phyloP scores from a whole-genome alignment of 2,888 invertebrate species.

The Euplagia quadripunctaria region DNA sequence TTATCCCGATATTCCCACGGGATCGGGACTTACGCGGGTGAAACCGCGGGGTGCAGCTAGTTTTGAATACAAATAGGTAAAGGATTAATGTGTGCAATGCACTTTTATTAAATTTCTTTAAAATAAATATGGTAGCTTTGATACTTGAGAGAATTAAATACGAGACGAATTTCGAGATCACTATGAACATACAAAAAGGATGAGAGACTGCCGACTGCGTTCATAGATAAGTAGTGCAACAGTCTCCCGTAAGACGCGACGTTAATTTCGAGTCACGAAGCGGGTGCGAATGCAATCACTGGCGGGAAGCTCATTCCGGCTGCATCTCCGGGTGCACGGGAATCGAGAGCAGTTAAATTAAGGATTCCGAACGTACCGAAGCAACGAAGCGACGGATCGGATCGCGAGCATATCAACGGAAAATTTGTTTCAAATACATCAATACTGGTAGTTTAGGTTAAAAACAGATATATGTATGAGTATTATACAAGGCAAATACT shows the following conservation, averaged over 20 bases:
- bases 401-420: slow-evolving; percentile 49
- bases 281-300: slow-evolving; percentile 81
- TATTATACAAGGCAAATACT: no score
- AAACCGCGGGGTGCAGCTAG: no score
- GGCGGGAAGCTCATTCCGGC: slow-evolving; percentile 81
- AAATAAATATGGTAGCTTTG: no score
- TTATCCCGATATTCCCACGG: no score
- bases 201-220: slow-evolving; percentile 22
- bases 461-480: no score
- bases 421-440: slow-evolving; percentile 31
- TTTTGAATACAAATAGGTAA: no score
- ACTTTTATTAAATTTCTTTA: no score
- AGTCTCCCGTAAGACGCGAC: slow-evolving; percentile 62
- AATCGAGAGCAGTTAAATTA: slow-evolving; percentile 76
- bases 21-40: no score
- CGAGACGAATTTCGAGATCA: no score
- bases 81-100: not conserved
- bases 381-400: slow-evolving; percentile 53
- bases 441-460: not conserved
- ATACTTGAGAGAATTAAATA: no score
- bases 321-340: slow-evolving; percentile 78
- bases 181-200: not conserved
- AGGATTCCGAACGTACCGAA: slow-evolving; percentile 75
- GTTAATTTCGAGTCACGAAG: slow-evolving; percentile 77
- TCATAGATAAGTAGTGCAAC: slow-evolving; percentile 31